Conservation (phyloP, 2,888 invertebrate genomes). For the Diarsia rubi region DNA sequence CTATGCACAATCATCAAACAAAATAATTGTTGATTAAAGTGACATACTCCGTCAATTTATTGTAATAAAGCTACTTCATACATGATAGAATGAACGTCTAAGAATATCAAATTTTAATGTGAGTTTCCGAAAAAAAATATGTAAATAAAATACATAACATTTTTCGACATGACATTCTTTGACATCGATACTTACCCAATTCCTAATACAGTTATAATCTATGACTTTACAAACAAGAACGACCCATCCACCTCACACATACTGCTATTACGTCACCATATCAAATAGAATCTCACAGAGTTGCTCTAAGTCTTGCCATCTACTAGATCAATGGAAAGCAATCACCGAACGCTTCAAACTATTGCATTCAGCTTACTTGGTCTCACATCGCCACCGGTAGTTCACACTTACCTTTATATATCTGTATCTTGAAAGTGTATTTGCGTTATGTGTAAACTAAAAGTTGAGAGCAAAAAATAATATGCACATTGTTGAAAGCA, state of each 20-base stretch:
- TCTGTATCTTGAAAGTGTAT: neutral
- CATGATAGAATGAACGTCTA: neutral
- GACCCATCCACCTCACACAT: neutral
- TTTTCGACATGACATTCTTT: no score
- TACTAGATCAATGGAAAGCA: neutral
- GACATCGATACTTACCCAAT: neutral
- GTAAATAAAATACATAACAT: no score
- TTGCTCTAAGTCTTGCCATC: neutral
- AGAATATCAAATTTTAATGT: neutral
- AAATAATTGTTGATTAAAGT: neutral
- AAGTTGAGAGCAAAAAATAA: no score
- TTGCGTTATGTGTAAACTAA: neutral
- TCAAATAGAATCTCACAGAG: neutral
- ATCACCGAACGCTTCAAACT: conserved; percentile 1
- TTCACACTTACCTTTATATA: neutral
- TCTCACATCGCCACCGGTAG: neutral
- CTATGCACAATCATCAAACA: no score
- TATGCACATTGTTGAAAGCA: no score
- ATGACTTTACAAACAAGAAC: neutral
- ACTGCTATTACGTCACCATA: neutral
- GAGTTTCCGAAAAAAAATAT: no score
- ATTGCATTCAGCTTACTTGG: neutral
- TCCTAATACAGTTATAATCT: neutral
- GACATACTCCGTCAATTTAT: no score
- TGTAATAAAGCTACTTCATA: neutral